Evolutionary conservation across 2,888 invertebrate species (phyloP), one percentile per base, ranked within the genome.

Genomic region (Leptogaster cylindrica): DNA sequence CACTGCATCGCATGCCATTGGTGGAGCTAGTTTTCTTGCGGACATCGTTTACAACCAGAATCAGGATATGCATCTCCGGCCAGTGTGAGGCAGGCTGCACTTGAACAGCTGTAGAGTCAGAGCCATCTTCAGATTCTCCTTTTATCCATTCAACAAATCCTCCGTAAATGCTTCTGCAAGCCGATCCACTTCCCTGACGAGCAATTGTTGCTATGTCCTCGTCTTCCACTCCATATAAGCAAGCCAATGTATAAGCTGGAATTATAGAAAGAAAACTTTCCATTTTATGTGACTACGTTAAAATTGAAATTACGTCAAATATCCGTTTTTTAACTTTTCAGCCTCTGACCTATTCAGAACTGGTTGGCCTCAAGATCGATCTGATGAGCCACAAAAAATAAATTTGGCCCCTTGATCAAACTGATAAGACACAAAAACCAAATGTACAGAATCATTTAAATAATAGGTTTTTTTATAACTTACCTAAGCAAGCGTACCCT

Each of bases 141-240:
- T 87, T 88, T 67, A 87, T 84, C 99, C 99, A 99, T 68, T 88
- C 88, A 0, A 98, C 97, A 83, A 97, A 97, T 8, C 99, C 99
- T 23, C 97, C 97, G 73, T 88, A 88, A 18, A 97, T 84, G 80
- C 97, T 98, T 36, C 99, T 87, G 79, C 97, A 97, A 0, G 99
- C 99, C 76, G 96, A 97, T 14, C 99, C 99, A 46, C 97, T 98
- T 6, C 93, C 93, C 71, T 88, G 83, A 72, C 97, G 86, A 1
- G 97, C 95, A 64, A 95, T 85, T 1, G 83, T 82, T 61, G 92
- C 90, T 6, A 93, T 82, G 75, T 94, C 90, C 75, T 93, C 89
- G 36, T 87, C 88, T 73, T 89, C 82, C 1, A 94, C 82, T 71
- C 87, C 87, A 76, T 90, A 95, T 1, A 94, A 81, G 72, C 86